Base-by-base conservation (phyloP, 2,888 invertebrate species). In the Rhamphomyia laevipes region DNA sequence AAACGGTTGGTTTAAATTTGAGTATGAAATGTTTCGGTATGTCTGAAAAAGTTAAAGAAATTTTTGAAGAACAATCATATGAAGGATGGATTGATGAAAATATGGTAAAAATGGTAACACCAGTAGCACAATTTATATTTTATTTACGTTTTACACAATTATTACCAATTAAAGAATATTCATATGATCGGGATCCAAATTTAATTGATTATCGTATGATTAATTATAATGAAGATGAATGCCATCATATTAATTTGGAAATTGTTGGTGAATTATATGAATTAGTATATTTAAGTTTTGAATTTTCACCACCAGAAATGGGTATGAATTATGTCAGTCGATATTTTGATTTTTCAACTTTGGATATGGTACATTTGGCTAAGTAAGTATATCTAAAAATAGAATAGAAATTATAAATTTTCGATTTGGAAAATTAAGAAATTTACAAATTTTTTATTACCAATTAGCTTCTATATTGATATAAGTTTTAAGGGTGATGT, bases 231-330 rank as follows among this genome's bases (percentile, higher is more conserved):
- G 47, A 59, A 15, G 57, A 63, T 37, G 56, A 62, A 18, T 67
- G 67, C 15, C 63, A 62, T 46, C 67, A 67, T 50, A 57, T 64
- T 12, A 59, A 64, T 42, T 55, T 67, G 4, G 55, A 60, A 13
- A 59, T 66, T 43, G 43, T 67, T 13, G 58, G 60, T 4, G 55
- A 56, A 44, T 61, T 66, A 27, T 50, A 56, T 1, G 51, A 57
- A 11, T 45, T 67, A 13, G 54, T 53, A 4, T 56, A 57, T 3
- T 50, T 67, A 15, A 56, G 51, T 13, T 31, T 67, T 1, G 63
- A 66, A 50, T 66, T 66, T 41, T 57, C 59, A 13, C 64, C 65
- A 1, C 66, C 66, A 1, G 11, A 57, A 11, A 51, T 60, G 51
- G 46, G 53, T 1, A 53, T 56, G 1, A 33, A 60, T 12, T 67